Base-by-base conservation (phyloP, 1,140 invertebrate genomes). In the Hyphantria cunea region DNA sequence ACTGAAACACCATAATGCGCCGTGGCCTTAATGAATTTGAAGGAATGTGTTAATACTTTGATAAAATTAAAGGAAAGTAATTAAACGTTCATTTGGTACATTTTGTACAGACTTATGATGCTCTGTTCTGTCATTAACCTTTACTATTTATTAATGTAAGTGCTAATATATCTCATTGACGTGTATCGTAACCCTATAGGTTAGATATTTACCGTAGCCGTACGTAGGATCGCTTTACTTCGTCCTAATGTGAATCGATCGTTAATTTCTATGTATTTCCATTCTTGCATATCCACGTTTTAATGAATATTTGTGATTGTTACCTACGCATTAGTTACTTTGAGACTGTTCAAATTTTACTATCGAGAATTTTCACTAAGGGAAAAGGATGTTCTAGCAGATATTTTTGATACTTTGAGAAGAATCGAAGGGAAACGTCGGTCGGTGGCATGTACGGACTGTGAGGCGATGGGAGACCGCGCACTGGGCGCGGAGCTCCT, bases 321-420 rank as follows among this genome's bases (percentile, higher is more conserved):
- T 90, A 87, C 84, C 84, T 89, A 90, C 74, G 74, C 83, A 90
- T 88, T 88, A 90, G 82, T 90, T 90, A 88, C 82, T 88, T 87
- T 79, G 84, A 90, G 88, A 90, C 88, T 90, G 88, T 90, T 87
- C 83, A 88, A 85, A 84, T 76, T 86, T 74, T 83, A 84, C 78
- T 88, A 84, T 85, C 84, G 82, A 88, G 84, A 79, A 64, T 77
- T 88, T 89, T 90, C 86, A 85, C 84, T 90, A 90, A 88, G 76
- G 87, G 85, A 90, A 90, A 87, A 86, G 87, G 85, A 84, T 88
- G 78, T 90, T 86, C 87, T 84, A 85, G 87, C 87, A 86, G 82
- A 90, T 90, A 90, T 90, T 90, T 90, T 90, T 90, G 87, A 90
- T 89, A 90, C 87, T 82, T n/a, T 87, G 86, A 83, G 82, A 76